Conservation (phyloP, 2,888 invertebrate genomes). For the Philereme transversata region DNA sequence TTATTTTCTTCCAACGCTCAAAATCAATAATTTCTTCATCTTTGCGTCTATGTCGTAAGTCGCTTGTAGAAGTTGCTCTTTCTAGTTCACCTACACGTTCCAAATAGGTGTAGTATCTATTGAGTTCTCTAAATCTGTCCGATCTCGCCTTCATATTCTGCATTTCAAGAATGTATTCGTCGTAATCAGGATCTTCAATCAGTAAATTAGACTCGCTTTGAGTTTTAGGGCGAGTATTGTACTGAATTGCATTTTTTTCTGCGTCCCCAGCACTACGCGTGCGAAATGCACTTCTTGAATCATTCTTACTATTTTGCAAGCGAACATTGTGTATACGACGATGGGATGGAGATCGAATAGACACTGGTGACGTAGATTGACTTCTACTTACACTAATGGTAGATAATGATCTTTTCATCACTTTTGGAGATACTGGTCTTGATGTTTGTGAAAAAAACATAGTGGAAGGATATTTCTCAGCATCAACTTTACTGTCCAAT, state of each 20-base stretch:
- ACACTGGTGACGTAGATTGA: slow-evolving; percentile 83
- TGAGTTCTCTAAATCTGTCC: slow-evolving; percentile 92
- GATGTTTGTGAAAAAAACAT: slow-evolving; percentile 73
- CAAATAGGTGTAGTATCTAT: slow-evolving; percentile 92
- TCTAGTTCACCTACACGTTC: slow-evolving; percentile 94
- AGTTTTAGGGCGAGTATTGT: slow-evolving; percentile 50
- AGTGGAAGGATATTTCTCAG: slow-evolving; percentile 55
- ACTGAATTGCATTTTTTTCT: slow-evolving; percentile 61
- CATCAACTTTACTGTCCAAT: slow-evolving; percentile 39
- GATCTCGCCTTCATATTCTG: slow-evolving; percentile 87
- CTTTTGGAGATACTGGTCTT: slow-evolving; percentile 70
- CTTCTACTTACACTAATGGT: slow-evolving; percentile 59
- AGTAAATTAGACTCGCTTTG: slow-evolving; percentile 70
- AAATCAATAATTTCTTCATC: slow-evolving; percentile 94
- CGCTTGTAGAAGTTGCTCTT: slow-evolving; percentile 87
- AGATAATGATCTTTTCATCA: slow-evolving; percentile 48
- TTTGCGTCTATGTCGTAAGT: slow-evolving; percentile 88
- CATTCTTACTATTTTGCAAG: slow-evolving; percentile 64
- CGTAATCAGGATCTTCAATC: slow-evolving; percentile 85
- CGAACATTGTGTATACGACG: slow-evolving; percentile 85
- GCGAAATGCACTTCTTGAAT: slow-evolving; percentile 75
- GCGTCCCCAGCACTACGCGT: slow-evolving; percentile 88
- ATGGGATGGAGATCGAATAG: slow-evolving; percentile 86
- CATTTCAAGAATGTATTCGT: slow-evolving; percentile 87
- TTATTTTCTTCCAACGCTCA: slow-evolving; percentile 93